Conservation (phyloP, 1,140 invertebrate species). For the Asbolus verrucosus region DNA sequence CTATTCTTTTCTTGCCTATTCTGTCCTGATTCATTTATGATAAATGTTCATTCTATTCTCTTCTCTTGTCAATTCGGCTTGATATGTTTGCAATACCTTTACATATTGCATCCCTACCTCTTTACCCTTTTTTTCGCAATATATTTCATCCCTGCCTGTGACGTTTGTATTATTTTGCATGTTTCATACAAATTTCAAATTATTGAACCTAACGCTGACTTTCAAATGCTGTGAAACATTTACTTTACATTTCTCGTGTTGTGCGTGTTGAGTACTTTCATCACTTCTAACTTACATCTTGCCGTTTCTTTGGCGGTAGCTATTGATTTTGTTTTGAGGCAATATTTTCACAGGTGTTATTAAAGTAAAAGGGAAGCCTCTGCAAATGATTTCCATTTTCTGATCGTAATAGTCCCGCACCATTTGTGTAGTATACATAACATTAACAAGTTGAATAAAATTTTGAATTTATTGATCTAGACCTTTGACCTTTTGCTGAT, state of each 20-base stretch:
- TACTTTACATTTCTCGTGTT: not conserved
- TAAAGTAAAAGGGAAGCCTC: not conserved
- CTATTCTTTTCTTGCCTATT: too few relatives aligned
- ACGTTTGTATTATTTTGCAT: conserved; percentile 1
- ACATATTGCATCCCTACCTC: not conserved
- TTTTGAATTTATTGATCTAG: too few relatives aligned
- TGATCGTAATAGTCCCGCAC: not conserved
- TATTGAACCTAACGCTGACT: not conserved
- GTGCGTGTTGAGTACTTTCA: not conserved
- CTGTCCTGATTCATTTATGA: too few relatives aligned
- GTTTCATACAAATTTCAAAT: not conserved
- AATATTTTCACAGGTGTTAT: not conserved
- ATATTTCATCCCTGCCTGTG: not conserved
- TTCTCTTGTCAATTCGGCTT: not conserved
- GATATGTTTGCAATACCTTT: not conserved
- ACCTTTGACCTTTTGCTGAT: too few relatives aligned
- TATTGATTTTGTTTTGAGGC: not conserved
- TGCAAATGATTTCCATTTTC: not conserved
- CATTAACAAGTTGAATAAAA: too few relatives aligned
- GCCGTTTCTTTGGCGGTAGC: not conserved
- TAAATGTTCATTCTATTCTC: too few relatives aligned
- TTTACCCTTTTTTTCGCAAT: too few relatives aligned
- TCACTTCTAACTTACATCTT: not conserved
- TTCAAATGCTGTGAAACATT: not conserved
- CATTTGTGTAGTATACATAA: too few relatives aligned